phyloP scores from a whole-genome alignment of 2,113 vertebrate species.

The Colius striatus region DNA sequence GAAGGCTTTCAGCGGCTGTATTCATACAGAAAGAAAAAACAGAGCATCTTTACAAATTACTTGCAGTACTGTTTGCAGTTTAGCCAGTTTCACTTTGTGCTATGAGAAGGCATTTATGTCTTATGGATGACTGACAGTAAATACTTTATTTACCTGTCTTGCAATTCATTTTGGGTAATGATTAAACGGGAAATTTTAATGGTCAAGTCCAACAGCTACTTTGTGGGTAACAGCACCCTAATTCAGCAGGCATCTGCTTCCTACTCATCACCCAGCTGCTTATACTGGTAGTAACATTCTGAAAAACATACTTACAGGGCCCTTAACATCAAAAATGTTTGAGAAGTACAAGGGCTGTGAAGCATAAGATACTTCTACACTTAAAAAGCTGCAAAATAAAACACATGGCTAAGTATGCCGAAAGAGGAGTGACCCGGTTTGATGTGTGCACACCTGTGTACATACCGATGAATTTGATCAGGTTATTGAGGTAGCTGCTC shows the following conservation, averaged over 20 bases:
- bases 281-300: not conserved
- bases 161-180: not conserved
- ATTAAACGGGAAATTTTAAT: conserved; percentile 4
- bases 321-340: not conserved
- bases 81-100: not conserved
- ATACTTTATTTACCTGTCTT: not conserved
- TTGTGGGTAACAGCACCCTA: not conserved
- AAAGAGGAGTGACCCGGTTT: not conserved
- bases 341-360: not conserved
- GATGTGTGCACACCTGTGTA: not conserved
- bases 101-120: not conserved
- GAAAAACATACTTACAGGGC: not conserved
- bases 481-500: not conserved
- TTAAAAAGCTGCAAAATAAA: not conserved
- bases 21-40: not conserved
- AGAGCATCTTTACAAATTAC: not conserved
- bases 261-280: not conserved
- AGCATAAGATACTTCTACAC: not conserved
- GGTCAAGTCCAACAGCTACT: not conserved
- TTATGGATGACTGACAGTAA: not conserved
- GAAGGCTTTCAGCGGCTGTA: not conserved
- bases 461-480: rapidly evolving
- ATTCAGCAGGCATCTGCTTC: not conserved
- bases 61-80: not conserved
- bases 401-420: not conserved